Evolutionary conservation across 2,113 vertebrate species (phyloP), one percentile per base, ranked within the genome.

Genomic region (Aleadryas rufinucha): DNA sequence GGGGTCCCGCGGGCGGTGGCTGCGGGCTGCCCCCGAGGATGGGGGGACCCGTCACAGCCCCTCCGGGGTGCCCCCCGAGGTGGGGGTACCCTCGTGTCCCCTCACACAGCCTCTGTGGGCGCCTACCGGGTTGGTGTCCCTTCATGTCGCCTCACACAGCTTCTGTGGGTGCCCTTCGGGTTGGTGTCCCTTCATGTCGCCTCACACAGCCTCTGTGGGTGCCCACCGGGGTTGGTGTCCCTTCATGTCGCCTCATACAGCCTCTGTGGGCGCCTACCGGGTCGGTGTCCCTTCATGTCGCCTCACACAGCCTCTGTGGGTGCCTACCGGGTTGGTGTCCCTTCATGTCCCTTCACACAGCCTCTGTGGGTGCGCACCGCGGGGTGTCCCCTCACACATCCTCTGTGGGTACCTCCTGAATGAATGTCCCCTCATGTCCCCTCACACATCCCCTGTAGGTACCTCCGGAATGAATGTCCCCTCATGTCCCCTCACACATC

Each of bases 111-210:
- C 12, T 13, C 53, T 9, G 59, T 11, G 59, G 44, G 10, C 64
- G 24, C 2, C 13, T 42, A 16, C 3, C 4, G 6, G 10, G 5
- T 7, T 37, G 2, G 6, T 9, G 44, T 42, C 70, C 30, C 52
- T 4, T 50, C 16, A 6, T 13, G 42, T 64, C 30, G 14, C 16
- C 30, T 65, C 37, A 5, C 7, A 1, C 35, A 21, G 6, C 19
- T 24, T 4, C 39, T 5, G 14, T 6, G 22, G 63, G 47, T 37
- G 18, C 7, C 4, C 17, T 4, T 23, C 1, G 7, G 2, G 6
- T 13, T 12, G 5, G 6, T 23, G 60, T 31, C 56, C 8, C 54
- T 17, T 45, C 17, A 1, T 17, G 50, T 31, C n/a, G 49, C 13
- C 21, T 68, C 49, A 11, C 16, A 3, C 6, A 22, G 1, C 8